Percentiles rank a stretch among this genome's conserved stretches.
These are phyloP conservation scores for Parapsyche elsis DNA, from an alignment of 1,140 invertebrate species.

Conservation along the genomic window DNA sequence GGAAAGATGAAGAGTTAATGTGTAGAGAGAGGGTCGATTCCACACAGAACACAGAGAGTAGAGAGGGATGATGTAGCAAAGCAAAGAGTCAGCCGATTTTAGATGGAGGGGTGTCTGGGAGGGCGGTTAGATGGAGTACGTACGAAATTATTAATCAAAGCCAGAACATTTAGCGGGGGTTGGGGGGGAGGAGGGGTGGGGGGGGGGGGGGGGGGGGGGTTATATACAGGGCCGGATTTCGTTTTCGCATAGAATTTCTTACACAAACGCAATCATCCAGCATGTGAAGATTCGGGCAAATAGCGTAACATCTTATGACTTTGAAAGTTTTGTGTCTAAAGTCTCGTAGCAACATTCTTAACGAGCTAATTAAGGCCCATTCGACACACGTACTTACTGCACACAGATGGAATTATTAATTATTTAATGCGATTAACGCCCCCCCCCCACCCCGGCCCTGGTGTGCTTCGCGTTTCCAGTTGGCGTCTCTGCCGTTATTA, in stretches of 20 bases:
- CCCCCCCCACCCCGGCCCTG: too few relatives aligned
- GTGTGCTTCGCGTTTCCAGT: neutral
- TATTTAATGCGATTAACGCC: too few relatives aligned
- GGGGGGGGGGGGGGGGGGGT: neutral
- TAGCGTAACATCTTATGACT: too few relatives aligned
- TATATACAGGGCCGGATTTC: too few relatives aligned
- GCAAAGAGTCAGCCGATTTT: constrained; percentile 31
- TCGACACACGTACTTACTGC: too few relatives aligned
- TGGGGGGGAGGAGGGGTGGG: neutral
- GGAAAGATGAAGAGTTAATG: constrained; percentile 14
- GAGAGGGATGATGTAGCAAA: constrained; percentile 14
- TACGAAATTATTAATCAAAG: constrained; percentile 27
- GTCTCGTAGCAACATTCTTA: too few relatives aligned
- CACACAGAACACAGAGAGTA: neutral
- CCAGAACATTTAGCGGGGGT: neutral
- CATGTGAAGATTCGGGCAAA: too few relatives aligned
- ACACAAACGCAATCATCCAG: too few relatives aligned
- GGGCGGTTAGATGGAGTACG: neutral
- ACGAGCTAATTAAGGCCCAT: too few relatives aligned
- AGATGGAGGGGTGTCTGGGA: neutral
- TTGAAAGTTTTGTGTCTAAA: too few relatives aligned
- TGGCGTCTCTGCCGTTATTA: constrained; percentile 2
- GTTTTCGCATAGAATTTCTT: too few relatives aligned
- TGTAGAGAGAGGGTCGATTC: neutral
- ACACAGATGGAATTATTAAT: too few relatives aligned